Conservation (phyloP, 2,888 invertebrate genomes). For the Nymphalis c-album region DNA sequence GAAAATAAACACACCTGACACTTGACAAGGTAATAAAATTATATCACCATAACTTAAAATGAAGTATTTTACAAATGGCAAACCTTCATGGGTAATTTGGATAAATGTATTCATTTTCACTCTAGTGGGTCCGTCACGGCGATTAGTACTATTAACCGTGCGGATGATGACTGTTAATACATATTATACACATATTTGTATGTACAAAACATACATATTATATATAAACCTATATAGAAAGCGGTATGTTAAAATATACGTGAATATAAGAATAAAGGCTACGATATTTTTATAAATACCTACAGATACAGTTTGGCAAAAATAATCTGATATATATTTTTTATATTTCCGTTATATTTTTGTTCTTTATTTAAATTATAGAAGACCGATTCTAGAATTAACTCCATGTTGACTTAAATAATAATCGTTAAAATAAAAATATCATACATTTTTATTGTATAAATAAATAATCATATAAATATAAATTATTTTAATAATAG, state of each 20-base stretch:
- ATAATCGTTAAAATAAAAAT: too few species aligned
- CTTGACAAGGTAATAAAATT: neutral
- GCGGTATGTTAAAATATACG: neutral
- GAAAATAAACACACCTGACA: too few species aligned
- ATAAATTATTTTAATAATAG: neutral
- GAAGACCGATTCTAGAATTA: too few species aligned
- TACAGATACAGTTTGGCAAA: too few species aligned
- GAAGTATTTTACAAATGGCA: neutral
- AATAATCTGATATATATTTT: too few species aligned
- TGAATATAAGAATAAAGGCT: too few species aligned
- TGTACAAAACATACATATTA: neutral
- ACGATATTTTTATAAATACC: too few species aligned
- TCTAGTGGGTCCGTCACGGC: constrained; percentile 28
- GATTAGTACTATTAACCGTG: constrained; percentile 26
- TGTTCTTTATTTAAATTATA: too few species aligned
- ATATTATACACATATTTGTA: constrained; percentile 1
- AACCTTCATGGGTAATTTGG: constrained; percentile 27
- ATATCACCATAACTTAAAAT: neutral
- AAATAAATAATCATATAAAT: too few species aligned
- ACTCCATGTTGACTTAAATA: too few species aligned
- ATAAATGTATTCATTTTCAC: constrained; percentile 21
- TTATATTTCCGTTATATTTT: too few species aligned
- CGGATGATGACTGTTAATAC: constrained; percentile 25
- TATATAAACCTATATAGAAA: neutral
- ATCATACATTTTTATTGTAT: too few species aligned